Percentiles rank a stretch among this genome's conserved stretches.
These are phyloP conservation scores for Phymorhynchus buccinoides DNA, from an alignment of 1,140 invertebrate genomes.

Conservation along the genomic window DNA sequence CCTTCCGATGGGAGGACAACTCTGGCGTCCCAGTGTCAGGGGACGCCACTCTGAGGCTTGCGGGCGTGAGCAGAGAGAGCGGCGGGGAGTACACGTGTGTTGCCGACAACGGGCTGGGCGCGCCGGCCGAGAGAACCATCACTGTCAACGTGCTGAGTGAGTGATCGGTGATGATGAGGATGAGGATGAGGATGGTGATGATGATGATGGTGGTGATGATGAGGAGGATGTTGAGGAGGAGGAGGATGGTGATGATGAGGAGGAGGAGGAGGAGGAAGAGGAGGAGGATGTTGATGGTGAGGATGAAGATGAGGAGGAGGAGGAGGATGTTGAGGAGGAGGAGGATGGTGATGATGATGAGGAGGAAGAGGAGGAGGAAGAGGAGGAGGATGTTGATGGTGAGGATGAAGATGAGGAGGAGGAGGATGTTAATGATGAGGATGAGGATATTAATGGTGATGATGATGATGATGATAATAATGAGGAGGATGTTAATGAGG, in stretches of 20 bases:
- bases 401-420: not conserved
- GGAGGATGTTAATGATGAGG: not conserved
- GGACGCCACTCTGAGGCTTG: constrained; percentile 20
- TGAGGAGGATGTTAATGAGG: too few species aligned
- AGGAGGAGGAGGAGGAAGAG: not conserved
- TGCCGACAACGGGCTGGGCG: constrained; percentile 35
- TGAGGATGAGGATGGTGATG: too few species aligned
- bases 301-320: not conserved
- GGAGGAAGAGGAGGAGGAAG: too few species aligned
- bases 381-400: too few species aligned
- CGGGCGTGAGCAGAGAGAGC: not conserved
- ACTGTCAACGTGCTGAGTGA: constrained; percentile 34
- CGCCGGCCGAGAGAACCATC: constrained; percentile 20
- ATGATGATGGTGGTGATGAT: too few species aligned
- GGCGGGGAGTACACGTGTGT: constrained; percentile 29
- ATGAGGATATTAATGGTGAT: not conserved
- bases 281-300: not conserved
- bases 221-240: too few species aligned
- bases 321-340: too few species aligned
- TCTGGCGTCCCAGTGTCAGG: constrained; percentile 15
- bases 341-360: too few species aligned
- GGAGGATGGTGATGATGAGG: too few species aligned
- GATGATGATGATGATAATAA: not conserved
- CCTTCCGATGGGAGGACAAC: constrained; percentile 36
- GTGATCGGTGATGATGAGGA: not conserved